Evolutionary conservation across 2,888 invertebrate genomes (phyloP), one percentile per base, ranked within the genome.

Genomic region (Hyalella azteca): DNA sequence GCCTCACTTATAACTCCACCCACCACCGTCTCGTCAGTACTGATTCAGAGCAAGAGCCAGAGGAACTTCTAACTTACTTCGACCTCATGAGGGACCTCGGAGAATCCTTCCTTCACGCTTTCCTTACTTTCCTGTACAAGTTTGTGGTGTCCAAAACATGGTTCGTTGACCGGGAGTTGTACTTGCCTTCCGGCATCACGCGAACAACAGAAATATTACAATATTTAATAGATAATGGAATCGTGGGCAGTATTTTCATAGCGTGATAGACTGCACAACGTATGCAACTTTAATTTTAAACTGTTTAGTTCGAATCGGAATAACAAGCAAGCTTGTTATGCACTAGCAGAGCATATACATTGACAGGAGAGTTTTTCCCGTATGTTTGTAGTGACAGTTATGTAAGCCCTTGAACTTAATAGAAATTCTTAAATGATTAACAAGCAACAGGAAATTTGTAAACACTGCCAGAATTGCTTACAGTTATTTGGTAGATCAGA

Each of bases 211-310:
- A 82, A 22, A 77, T 82, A n/a, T 78, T 84, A 4, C 80, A 80
- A 19, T 84, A 82, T 59, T 76, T 84, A 32, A 79, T 84, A 22
- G 84, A 84, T 77, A 84, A 84, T 77, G 84, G 84, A 66, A 84
- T 84, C 40, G 82, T 84, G 15, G 84, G 84, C 4, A 81, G 81
- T n/a, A 82, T 84, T 36, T 82, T 84, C 59, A 80, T 84, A 73
- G 79, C 81, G 19, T 82, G 79, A 84, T 26, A 29, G 32, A 7
- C n/a, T 32, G 9, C 39, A 13, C 1, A 32, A 19, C 40, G 73
- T 32, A 41, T 41, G 22, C 4, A 11, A 3, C 26, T 59, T 66
- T 66, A 66, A 36, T 66, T 66, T 9, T 66, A 11, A 45, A 45
- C 15, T 45, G 45, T 45, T 45, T 45, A n/a, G n/a, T n/a, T n/a